Conservation (phyloP, 2,113 vertebrate species). For the Chamaetylas fuelleborni region DNA sequence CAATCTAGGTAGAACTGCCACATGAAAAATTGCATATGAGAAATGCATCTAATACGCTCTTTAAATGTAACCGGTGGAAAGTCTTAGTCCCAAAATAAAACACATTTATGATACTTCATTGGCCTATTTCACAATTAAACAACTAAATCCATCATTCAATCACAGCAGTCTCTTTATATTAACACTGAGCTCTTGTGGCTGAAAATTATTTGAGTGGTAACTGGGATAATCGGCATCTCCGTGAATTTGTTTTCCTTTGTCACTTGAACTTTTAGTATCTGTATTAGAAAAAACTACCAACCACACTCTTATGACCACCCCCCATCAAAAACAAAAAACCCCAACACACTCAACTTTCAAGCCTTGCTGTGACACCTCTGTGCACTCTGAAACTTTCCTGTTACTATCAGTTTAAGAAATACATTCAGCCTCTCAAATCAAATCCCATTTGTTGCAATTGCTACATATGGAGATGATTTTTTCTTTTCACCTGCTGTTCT, state of each 20-base stretch:
- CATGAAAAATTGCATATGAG: not conserved
- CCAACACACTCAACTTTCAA: not conserved
- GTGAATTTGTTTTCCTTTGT: not conserved
- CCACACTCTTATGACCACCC: fast-evolving
- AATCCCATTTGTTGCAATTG: not conserved
- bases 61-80: not conserved
- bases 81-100: not conserved
- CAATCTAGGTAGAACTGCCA: not conserved
- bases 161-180: not conserved
- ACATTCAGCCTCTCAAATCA: not conserved
- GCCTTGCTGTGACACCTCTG: not conserved
- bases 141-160: not conserved
- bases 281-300: not conserved
- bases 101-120: not conserved
- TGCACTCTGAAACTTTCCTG: not conserved
- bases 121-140: not conserved
- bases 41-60: not conserved
- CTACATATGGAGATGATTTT: fast-evolving
- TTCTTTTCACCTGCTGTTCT: not conserved
- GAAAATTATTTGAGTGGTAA: not conserved
- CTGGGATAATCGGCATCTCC: not conserved
- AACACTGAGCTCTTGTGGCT: not conserved
- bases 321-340: not conserved
- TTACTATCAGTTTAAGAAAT: not conserved
- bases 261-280: not conserved